Evolutionary conservation across 2,113 vertebrate species (phyloP), one percentile per base, ranked within the genome.

Genomic region (Melanerpes formicivorus): DNA sequence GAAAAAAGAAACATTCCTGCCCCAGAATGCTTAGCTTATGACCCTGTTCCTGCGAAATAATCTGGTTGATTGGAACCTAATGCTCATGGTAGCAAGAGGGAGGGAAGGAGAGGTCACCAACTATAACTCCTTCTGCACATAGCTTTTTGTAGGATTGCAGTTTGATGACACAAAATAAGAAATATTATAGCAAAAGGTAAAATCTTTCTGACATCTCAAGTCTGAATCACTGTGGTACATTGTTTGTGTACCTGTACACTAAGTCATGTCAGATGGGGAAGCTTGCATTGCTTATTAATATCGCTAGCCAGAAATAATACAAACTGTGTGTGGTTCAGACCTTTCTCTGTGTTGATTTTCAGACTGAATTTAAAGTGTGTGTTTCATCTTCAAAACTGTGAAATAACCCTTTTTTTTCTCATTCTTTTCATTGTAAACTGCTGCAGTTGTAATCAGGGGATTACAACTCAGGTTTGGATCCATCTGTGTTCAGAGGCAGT

Each of bases 1-100:
- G 87, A 90, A 79, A 88, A 95, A 94, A 95, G 95, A 95, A 94
- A 91, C 89, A 85, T 90, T 95, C 84, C 70, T 96, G 76, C 91
- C 79, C 79, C n/a, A 94, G 94, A 96, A 95, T 91, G 92, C 83
- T 93, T 95, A 90, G 81, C 75, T 93, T 94, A 89, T 95, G 93
- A 90, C 93, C 94, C 73, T 65, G 65, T 92, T 96, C 42, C 87
- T 91, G 94, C 67, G 84, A 83, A 96, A 96, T 95, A 93, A 95
- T 95, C 82, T 75, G 40, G 37, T 75, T 95, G 94, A 91, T 95
- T 96, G 84, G 95, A 95, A 91, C 89, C 91, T 94, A 92, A 91
- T 94, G 89, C 91, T 92, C 62, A 37, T 90, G 85, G 85, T 94
- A 91, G 93, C 90, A 85, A 80, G 87, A 85, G 69, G 76, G 80